phyloP scores from a whole-genome alignment of 2,888 invertebrate species.

The Linnaemya vulpina region DNA sequence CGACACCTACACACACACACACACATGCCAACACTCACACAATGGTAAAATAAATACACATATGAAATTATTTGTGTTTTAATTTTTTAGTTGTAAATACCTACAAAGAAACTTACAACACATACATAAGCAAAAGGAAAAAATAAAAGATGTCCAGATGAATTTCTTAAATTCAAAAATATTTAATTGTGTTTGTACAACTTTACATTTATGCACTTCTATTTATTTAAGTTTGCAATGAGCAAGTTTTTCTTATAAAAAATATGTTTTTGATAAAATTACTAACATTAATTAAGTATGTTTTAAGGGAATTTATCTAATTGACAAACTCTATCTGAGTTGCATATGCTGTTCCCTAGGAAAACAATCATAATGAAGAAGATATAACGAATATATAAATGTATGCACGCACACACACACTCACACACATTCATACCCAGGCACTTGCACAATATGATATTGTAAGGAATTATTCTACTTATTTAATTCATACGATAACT shows the following conservation, averaged over 20 bases:
- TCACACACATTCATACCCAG: neutral
- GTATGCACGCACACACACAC: neutral
- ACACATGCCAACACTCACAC: neutral
- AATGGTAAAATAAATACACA: conserved; percentile 23
- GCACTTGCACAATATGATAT: neutral
- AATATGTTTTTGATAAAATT: conserved; percentile 62
- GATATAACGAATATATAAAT: neutral
- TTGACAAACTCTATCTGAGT: conserved; percentile 67
- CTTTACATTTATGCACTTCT: neutral
- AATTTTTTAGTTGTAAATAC: conserved; percentile 8
- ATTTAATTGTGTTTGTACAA: conserved; percentile 18
- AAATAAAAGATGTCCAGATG: conserved; percentile 32
- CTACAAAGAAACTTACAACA: conserved; percentile 25
- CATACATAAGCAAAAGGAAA: neutral
- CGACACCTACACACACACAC: conserved; percentile 32
- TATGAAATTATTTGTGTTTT: neutral
- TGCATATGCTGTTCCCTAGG: conserved; percentile 55
- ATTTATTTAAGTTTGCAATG: conserved; percentile 34
- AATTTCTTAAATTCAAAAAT: conserved; percentile 31
- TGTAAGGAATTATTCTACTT: neutral
- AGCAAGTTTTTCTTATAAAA: conserved; percentile 46
- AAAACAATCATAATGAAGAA: conserved; percentile 32
- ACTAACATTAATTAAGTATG: conserved; percentile 71
- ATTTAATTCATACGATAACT: conserved; percentile 33
- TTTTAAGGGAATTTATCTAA: conserved; percentile 72